A percentile compares a stretch with the other conserved stretches of the same genome.
Conservation (phyloP, 1,140 invertebrate genomes). For the Anoplolepis gracilipes region DNA sequence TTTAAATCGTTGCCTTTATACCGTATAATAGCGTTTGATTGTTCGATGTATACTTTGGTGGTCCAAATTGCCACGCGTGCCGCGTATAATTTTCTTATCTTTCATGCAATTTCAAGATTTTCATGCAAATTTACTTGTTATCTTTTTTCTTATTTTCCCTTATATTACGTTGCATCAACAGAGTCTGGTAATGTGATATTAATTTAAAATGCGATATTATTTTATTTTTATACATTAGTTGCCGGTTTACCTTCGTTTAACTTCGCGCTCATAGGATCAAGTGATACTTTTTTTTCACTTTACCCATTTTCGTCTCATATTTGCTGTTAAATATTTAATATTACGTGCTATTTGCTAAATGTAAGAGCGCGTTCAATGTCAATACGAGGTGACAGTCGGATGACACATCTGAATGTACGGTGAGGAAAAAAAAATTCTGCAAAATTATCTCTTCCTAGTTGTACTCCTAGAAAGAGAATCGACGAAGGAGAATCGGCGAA, state of each 20-base stretch:
- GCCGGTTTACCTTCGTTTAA: constrained; percentile 14
- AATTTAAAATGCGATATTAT: constrained; percentile 1
- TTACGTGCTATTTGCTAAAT: neutral
- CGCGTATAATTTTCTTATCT: constrained; percentile 39
- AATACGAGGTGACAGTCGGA: constrained; percentile 27
- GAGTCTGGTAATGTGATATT: neutral
- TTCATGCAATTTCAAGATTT: constrained; percentile 7
- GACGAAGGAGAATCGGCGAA: neutral
- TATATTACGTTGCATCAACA: neutral
- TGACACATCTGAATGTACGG: neutral
- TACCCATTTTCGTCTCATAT: neutral
- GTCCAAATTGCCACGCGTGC: constrained; percentile 15
- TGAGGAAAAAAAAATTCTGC: neutral
- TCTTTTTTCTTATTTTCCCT: neutral
- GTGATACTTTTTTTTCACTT: neutral
- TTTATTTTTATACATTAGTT: constrained; percentile 20
- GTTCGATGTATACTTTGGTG: constrained; percentile 16
- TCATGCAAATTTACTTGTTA: constrained; percentile 3
- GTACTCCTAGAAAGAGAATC: constrained; percentile 10
- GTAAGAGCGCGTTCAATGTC: constrained; percentile 24
- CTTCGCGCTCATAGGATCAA: neutral
- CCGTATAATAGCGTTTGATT: neutral
- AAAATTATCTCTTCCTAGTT: neutral
- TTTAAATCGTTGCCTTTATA: neutral
- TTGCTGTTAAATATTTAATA: constrained; percentile 21